These are phyloP conservation scores for Drosophila anomalata DNA, from an alignment of 2,888 invertebrate genomes.

Conservation along the genomic window DNA sequence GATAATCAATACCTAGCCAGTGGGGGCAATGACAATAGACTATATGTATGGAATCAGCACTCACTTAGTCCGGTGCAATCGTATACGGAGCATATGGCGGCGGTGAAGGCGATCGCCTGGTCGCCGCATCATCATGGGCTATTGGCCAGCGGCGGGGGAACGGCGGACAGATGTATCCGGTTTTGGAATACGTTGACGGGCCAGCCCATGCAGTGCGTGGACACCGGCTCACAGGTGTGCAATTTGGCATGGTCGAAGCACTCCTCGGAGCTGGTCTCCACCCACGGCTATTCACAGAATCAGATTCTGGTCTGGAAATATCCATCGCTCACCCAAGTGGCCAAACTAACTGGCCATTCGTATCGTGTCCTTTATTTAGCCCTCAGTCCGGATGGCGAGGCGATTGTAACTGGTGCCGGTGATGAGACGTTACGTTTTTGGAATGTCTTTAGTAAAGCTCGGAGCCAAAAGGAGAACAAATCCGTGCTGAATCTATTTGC, in stretches of 20 bases:
- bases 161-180: conserved; percentile 97
- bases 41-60: conserved; percentile 89
- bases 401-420: conserved; percentile 99
- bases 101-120: conserved; percentile 99
- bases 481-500: conserved; percentile 96
- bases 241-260: conserved; percentile 99
- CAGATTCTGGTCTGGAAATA: conserved; percentile 99
- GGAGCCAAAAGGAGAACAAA: conserved; percentile 96
- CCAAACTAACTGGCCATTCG: conserved; percentile 98
- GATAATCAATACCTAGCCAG: conserved; percentile 98
- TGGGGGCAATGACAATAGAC: conserved; percentile 94
- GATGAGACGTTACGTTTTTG: conserved; percentile 99
- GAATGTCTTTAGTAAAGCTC: conserved; percentile 99
- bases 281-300: conserved; percentile 99
- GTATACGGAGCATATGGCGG: conserved; percentile 97
- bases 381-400: conserved; percentile 98
- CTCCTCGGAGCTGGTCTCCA: conserved; percentile 98
- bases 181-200: conserved; percentile 99
- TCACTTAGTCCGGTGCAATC: conserved; percentile 95
- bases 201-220: conserved; percentile 99
- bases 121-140: conserved; percentile 99
- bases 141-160: conserved; percentile 99
- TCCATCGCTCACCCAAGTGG: conserved; percentile 97
- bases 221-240: conserved; percentile 99
- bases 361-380: conserved; percentile 98